Conservation (phyloP, 35 echinoderm and acorn worm species). For the Apostichopus japonicus region DNA sequence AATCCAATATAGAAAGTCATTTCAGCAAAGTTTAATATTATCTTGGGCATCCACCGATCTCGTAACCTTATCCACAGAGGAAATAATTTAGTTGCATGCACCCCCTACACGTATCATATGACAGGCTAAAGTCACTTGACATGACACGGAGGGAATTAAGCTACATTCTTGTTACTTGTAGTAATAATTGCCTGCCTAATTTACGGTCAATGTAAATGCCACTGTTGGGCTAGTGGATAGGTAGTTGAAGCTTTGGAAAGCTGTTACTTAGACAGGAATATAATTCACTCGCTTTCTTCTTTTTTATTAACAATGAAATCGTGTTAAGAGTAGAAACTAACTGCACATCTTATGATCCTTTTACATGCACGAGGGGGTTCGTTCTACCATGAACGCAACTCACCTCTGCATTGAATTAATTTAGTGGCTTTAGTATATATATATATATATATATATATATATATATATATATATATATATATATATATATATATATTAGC, state of each 20-base stretch:
- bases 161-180: neutral
- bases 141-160: conserved; percentile 11
- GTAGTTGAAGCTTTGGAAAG: neutral
- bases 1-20: neutral
- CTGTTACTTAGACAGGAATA: neutral
- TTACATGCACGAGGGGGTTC: too few species aligned
- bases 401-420: too few species aligned
- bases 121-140: neutral
- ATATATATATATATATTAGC: too few species aligned
- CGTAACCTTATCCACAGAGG: neutral
- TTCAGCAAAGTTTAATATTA: neutral
- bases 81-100: conserved; percentile 13
- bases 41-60: conserved; percentile 4
- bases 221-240: neutral
- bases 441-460: too few species aligned
- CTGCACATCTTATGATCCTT: too few species aligned
- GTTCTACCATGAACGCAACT: too few species aligned
- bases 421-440: too few species aligned
- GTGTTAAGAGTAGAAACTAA: too few species aligned
- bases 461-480: too few species aligned
- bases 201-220: conserved; percentile 20
- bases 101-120: conserved; percentile 20
- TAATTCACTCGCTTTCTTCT: too few species aligned
- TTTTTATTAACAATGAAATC: too few species aligned
- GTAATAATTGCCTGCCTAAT: conserved; percentile 17